Evolutionary conservation across 2,888 invertebrate genomes (phyloP).

Genomic region (Salticus scenicus): DNA sequence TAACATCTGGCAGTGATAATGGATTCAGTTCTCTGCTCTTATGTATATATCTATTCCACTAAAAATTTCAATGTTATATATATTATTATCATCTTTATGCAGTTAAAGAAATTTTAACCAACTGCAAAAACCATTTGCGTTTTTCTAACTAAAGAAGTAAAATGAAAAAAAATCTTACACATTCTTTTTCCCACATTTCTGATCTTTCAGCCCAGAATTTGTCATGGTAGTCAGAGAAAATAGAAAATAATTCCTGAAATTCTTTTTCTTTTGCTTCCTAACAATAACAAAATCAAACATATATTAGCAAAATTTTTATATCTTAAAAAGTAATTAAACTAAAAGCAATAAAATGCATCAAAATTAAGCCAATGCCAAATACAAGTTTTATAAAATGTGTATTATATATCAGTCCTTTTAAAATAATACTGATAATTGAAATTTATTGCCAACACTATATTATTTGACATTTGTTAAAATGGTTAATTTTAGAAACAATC

Average conservation of each 20-base stretch:
- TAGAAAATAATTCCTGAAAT: background rate
- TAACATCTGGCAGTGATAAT: conserved; percentile 47
- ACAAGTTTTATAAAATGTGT: too few relatives aligned
- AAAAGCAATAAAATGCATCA: too few relatives aligned
- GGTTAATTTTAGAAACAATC: too few relatives aligned
- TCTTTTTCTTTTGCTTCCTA: conserved; percentile 8
- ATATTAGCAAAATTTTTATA: too few relatives aligned
- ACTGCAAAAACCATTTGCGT: background rate
- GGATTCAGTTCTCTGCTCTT: conserved; percentile 42
- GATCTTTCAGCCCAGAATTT: conserved; percentile 13
- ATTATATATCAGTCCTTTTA: too few relatives aligned
- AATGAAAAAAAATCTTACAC: conserved; percentile 42
- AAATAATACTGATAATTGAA: too few relatives aligned
- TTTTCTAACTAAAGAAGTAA: background rate
- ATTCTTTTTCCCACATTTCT: conserved; percentile 46
- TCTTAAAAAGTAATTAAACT: too few relatives aligned
- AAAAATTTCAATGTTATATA: too few relatives aligned
- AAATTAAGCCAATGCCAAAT: too few relatives aligned
- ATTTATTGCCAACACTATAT: too few relatives aligned
- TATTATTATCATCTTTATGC: background rate
- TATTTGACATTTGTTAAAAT: too few relatives aligned
- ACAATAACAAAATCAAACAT: too few relatives aligned
- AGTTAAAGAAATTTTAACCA: background rate
- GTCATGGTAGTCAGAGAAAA: conserved; percentile 23
- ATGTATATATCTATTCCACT: conserved; percentile 54